A percentile compares a stretch with the other conserved stretches of the same genome.
Evolutionary conservation across 2,888 invertebrate species (phyloP).

Genomic region (Aphodius sticticus): DNA sequence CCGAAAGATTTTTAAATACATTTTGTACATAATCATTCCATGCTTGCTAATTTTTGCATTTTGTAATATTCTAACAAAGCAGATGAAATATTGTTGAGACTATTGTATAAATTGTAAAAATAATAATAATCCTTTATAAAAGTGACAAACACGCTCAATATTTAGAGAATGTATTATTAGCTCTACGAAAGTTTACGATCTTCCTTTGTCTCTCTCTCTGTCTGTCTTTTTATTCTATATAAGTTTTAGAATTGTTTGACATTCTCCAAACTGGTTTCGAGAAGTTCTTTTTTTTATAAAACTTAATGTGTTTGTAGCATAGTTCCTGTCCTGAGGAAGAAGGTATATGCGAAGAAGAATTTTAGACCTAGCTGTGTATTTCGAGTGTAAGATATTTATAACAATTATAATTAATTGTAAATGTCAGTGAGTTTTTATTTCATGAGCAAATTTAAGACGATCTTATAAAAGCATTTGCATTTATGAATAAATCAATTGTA

Average conservation of each 20-base stretch:
- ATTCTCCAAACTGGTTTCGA: slow-evolving; percentile 52
- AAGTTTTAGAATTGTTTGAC: slow-evolving; percentile 55
- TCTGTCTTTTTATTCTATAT: slow-evolving; percentile 34
- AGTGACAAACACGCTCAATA: slow-evolving; percentile 38
- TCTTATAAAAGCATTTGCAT: slow-evolving; percentile 9
- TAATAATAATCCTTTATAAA: slow-evolving; percentile 38
- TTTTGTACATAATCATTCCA: slow-evolving; percentile 39
- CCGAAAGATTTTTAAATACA: slow-evolving; percentile 20
- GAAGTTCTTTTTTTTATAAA: slow-evolving; percentile 40
- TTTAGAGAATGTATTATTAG: slow-evolving; percentile 29
- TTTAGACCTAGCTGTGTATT: slow-evolving; percentile 59
- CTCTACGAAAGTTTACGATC: slow-evolving; percentile 26
- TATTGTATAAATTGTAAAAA: slow-evolving; percentile 53
- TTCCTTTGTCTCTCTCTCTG: slow-evolving; percentile 34
- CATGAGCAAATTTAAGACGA: neutral
- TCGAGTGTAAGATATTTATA: slow-evolving; percentile 63
- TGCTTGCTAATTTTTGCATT: slow-evolving; percentile 35
- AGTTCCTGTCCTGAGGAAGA: slow-evolving; percentile 55
- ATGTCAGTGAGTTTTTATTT: slow-evolving; percentile 49
- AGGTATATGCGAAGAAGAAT: slow-evolving; percentile 50
- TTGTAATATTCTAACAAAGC: slow-evolving; percentile 34
- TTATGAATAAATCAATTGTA: slow-evolving; percentile 10
- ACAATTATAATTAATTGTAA: slow-evolving; percentile 63
- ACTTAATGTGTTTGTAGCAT: slow-evolving; percentile 59
- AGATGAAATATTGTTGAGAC: slow-evolving; percentile 33